Percentiles rank a stretch among this genome's conserved stretches.
Conservation (phyloP, 2,888 invertebrate species). For the Epistrophe eligans region DNA sequence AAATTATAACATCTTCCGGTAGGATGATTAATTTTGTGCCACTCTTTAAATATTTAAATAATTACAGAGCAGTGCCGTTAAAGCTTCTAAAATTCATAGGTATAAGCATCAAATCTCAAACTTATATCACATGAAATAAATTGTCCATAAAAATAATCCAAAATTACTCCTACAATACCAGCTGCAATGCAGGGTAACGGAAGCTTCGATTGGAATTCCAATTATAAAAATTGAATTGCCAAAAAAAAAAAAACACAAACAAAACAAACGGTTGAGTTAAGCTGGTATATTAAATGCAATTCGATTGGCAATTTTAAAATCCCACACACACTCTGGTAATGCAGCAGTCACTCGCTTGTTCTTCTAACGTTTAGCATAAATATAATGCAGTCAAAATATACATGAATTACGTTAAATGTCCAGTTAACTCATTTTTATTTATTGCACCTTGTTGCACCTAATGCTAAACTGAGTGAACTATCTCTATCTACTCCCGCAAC, state of each 20-base stretch:
- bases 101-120: no score
- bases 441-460: conserved; percentile 71
- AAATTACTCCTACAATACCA: background rate
- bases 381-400: conserved; percentile 50
- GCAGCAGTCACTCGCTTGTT: conserved; percentile 15
- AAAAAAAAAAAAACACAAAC: conserved; percentile 14
- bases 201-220: conserved; percentile 11
- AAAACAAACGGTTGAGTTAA: background rate
- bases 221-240: conserved; percentile 11
- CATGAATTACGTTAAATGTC: conserved; percentile 62
- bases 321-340: conserved; percentile 4
- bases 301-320: conserved; percentile 15
- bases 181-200: background rate
- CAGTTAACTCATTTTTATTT: conserved; percentile 72
- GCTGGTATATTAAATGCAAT: background rate
- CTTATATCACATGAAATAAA: no score
- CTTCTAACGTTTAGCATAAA: conserved; percentile 46
- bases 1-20: no score
- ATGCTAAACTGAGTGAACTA: conserved; percentile 67
- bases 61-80: no score
- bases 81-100: no score
- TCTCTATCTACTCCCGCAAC: conserved; percentile 49
- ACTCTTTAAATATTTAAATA: no score
- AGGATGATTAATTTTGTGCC: no score
- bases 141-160: background rate